These are phyloP conservation scores for Xestobium rufovillosum DNA, from an alignment of 2,888 invertebrate species.

Conservation along the genomic window DNA sequence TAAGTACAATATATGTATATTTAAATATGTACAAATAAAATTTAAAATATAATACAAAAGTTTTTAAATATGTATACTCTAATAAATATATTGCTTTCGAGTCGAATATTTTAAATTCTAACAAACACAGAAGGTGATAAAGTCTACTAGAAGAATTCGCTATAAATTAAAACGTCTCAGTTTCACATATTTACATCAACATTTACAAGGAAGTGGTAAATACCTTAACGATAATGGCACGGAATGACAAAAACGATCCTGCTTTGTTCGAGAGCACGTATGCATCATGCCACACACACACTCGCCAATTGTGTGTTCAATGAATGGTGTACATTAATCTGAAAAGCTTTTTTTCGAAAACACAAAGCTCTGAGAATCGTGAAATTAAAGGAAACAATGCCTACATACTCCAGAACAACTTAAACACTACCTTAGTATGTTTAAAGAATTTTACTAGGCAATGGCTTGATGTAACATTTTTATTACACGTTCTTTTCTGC, in stretches of 20 bases:
- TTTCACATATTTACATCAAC: too few relatives aligned
- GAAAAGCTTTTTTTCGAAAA: conserved; percentile 33
- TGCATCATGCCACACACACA: conserved; percentile 26
- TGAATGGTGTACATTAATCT: conserved; percentile 40
- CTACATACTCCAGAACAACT: conserved; percentile 29
- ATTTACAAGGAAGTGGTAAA: too few relatives aligned
- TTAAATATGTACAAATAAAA: conserved; percentile 1
- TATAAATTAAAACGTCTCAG: too few relatives aligned
- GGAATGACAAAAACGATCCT: neutral
- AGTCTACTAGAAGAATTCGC: too few relatives aligned
- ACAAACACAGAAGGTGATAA: too few relatives aligned
- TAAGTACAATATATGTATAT: neutral
- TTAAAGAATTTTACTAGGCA: too few relatives aligned
- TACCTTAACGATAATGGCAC: neutral
- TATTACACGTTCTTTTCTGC: too few relatives aligned
- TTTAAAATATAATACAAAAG: neutral
- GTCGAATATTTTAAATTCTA: too few relatives aligned
- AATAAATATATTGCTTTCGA: conserved; percentile 1
- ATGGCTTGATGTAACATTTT: too few relatives aligned
- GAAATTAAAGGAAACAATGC: conserved; percentile 37
- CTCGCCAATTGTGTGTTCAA: conserved; percentile 39
- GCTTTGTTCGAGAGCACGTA: conserved; percentile 3
- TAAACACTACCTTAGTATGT: too few relatives aligned
- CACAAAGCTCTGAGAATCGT: conserved; percentile 35
- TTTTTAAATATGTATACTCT: neutral